Percentiles rank a stretch among this genome's conserved stretches.
These are phyloP conservation scores for Beaufortia kweichowensis DNA, from an alignment of 2,113 vertebrate genomes.

Conservation along the genomic window DNA sequence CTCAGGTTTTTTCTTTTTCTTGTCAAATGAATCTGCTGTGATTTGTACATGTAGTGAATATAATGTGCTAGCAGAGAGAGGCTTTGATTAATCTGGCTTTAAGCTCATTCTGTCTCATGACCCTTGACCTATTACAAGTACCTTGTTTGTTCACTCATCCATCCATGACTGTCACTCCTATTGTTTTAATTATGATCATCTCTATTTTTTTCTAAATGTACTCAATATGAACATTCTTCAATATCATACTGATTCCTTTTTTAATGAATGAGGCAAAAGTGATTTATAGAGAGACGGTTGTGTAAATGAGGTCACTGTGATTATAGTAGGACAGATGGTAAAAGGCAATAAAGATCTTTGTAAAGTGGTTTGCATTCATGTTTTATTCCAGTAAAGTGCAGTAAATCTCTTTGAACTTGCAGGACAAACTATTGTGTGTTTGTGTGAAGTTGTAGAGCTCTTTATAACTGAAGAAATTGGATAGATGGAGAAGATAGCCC, in stretches of 20 bases:
- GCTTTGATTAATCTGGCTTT: conserved; percentile 49
- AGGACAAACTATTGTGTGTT: background rate
- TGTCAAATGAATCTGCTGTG: conserved; percentile 18
- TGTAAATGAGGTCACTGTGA: conserved; percentile 34
- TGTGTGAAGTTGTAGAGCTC: background rate
- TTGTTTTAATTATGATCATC: conserved; percentile 22
- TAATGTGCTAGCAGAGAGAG: conserved; percentile 35
- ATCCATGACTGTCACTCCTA: background rate
- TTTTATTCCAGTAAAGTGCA: conserved; percentile 2
- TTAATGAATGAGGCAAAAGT: background rate
- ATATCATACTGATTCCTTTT: conserved; percentile 1
- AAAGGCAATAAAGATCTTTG: background rate
- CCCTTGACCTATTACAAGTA: conserved; percentile 33
- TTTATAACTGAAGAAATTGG: conserved; percentile 12
- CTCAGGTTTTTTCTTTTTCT: background rate
- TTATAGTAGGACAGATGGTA: conserved; percentile 17
- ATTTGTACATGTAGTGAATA: conserved; percentile 53
- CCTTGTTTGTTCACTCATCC: conserved; percentile 24
- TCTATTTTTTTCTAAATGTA: background rate
- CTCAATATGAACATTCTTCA: conserved; percentile 20
- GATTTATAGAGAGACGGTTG: conserved; percentile 7
- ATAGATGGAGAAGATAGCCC: conserved; percentile 7
- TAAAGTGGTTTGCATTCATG: background rate
- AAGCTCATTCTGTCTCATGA: conserved; percentile 44
- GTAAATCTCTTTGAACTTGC: conserved; percentile 9